Percentiles rank a stretch among this genome's conserved stretches.
phyloP scores from a whole-genome alignment of 2,797 vertebrate genomes.

The Catharus ustulatus region DNA sequence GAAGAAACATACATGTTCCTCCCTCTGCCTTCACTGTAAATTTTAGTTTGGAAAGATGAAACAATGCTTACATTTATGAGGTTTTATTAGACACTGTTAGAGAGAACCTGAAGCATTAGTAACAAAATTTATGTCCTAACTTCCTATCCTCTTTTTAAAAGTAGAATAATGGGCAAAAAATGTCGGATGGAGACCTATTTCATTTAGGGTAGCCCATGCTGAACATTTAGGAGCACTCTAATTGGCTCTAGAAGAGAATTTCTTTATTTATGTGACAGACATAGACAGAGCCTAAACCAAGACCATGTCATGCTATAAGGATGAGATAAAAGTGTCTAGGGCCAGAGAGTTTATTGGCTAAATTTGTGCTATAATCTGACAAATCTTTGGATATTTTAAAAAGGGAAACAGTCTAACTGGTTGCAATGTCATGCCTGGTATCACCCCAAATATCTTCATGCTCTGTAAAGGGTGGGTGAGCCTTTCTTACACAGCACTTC shows the following conservation, averaged over 20 bases:
- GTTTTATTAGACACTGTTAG: background rate
- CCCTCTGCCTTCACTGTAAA: background rate
- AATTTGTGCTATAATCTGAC: background rate
- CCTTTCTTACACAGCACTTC: background rate
- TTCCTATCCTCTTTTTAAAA: background rate
- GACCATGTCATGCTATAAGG: background rate
- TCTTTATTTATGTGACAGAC: background rate
- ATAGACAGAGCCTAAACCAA: background rate
- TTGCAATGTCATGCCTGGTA: background rate
- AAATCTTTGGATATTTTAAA: background rate
- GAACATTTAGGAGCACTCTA: background rate
- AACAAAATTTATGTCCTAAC: background rate
- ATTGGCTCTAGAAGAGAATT: background rate
- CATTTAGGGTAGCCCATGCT: background rate
- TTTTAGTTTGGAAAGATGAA: background rate
- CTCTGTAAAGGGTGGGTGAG: background rate
- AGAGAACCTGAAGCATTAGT: background rate
- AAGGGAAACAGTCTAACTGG: background rate
- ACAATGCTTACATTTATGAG: background rate
- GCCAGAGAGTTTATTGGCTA: background rate
- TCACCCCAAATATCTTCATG: accelerated
- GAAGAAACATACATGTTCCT: background rate
- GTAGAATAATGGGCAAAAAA: background rate
- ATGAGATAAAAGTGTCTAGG: background rate
- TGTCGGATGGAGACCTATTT: background rate